Evolutionary conservation across 2,888 invertebrate genomes (phyloP).

Genomic region (Lymantria dispar): DNA sequence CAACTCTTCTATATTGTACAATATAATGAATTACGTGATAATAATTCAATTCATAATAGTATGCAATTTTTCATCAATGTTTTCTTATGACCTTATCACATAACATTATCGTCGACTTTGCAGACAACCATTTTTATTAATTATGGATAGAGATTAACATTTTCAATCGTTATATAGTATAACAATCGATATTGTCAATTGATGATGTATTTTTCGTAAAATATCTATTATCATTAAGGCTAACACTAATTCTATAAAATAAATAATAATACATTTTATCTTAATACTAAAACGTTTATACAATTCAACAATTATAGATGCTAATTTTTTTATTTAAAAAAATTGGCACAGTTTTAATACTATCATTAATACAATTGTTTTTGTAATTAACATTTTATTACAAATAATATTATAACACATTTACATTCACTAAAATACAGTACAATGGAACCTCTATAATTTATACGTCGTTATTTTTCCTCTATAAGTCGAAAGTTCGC

Average conservation of each 20-base stretch:
- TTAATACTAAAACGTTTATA: constrained; percentile 6
- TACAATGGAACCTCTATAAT: no score
- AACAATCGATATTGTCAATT: not conserved
- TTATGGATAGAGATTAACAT: no score
- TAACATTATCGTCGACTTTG: no score
- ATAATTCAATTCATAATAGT: no score
- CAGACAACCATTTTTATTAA: no score
- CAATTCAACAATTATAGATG: constrained; percentile 13
- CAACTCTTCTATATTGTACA: no score
- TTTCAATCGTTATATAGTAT: not conserved
- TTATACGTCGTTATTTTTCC: no score
- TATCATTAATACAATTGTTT: constrained; percentile 11
- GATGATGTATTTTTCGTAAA: not conserved
- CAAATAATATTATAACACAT: constrained; percentile 19
- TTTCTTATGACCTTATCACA: no score
- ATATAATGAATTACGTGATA: no score
- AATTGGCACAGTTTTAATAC: constrained; percentile 39
- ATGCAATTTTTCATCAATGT: no score
- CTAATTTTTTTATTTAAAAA: constrained; percentile 10
- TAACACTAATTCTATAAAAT: constrained; percentile 11
- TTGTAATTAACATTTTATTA: not conserved
- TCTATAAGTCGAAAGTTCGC: no score
- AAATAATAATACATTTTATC: constrained; percentile 28
- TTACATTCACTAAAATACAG: not conserved
- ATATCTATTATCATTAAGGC: not conserved